Conservation (phyloP, 2,113 vertebrate species). For the Salvelinus alpinus region DNA sequence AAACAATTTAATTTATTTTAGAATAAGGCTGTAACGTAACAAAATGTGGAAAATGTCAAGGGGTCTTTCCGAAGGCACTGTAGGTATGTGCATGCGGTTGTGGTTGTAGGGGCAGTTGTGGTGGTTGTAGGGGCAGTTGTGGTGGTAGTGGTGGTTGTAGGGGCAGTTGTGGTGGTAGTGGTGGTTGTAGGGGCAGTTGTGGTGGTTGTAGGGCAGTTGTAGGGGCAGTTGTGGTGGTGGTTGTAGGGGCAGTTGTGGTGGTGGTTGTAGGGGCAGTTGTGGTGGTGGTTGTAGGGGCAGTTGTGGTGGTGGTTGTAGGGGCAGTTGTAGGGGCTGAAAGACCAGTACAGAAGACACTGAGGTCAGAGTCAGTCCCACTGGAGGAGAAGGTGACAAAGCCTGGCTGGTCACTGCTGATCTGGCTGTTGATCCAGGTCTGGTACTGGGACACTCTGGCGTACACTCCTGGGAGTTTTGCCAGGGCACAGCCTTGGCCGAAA, state of each 20-base stretch:
- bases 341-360: not conserved
- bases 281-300: too few species aligned
- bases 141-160: not conserved
- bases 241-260: too few species aligned
- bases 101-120: too few species aligned
- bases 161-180: too few species aligned
- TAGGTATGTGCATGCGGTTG: not conserved
- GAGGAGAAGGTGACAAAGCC: constrained; percentile 40
- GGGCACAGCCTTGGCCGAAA: constrained; percentile 78
- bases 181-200: not conserved
- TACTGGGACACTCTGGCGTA: constrained; percentile 78
- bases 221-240: too few species aligned
- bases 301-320: not conserved
- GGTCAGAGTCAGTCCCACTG: constrained; percentile 1
- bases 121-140: too few species aligned
- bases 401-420: not conserved
- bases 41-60: too few species aligned
- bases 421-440: constrained; percentile 74
- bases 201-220: not conserved
- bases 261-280: too few species aligned
- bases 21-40: too few species aligned
- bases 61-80: too few species aligned
- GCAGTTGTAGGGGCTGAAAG: not conserved
- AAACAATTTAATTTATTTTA: too few species aligned
- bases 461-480: constrained; percentile 77